Evolutionary conservation across 2,113 vertebrate species (phyloP).

Genomic region (Eptesicus fuscus): DNA sequence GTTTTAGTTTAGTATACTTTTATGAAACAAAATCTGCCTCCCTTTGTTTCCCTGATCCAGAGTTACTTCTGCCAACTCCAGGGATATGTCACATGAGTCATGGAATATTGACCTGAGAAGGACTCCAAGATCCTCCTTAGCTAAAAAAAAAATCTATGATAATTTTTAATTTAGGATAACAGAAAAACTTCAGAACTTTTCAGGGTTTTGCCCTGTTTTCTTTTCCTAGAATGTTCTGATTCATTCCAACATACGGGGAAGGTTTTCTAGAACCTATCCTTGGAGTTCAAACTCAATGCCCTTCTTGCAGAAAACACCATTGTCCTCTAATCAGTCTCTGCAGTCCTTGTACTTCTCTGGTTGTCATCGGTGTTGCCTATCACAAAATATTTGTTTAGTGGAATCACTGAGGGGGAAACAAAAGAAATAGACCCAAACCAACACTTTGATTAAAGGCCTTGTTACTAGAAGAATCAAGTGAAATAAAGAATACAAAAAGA

Average conservation of each 20-base stretch:
- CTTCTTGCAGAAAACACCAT: neutral
- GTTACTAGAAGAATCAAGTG: neutral
- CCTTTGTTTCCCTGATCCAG: neutral
- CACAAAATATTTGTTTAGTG: neutral
- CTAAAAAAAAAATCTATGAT: neutral
- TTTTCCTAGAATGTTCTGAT: neutral
- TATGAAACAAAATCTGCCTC: neutral
- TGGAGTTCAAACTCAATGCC: neutral
- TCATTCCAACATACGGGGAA: neutral
- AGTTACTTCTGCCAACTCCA: neutral
- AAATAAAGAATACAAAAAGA: neutral
- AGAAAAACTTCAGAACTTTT: neutral
- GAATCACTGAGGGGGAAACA: neutral
- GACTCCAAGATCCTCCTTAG: neutral
- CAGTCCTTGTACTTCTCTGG: neutral
- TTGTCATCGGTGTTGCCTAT: neutral
- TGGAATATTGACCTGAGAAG: neutral
- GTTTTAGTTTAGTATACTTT: neutral
- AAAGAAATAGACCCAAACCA: neutral
- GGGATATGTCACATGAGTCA: neutral
- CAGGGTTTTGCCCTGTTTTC: neutral
- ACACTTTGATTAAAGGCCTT: neutral
- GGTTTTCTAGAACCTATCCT: neutral
- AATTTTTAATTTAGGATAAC: neutral
- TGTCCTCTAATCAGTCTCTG: neutral